Conservation (phyloP, 2,113 vertebrate species). For the Mus musculus region DNA sequence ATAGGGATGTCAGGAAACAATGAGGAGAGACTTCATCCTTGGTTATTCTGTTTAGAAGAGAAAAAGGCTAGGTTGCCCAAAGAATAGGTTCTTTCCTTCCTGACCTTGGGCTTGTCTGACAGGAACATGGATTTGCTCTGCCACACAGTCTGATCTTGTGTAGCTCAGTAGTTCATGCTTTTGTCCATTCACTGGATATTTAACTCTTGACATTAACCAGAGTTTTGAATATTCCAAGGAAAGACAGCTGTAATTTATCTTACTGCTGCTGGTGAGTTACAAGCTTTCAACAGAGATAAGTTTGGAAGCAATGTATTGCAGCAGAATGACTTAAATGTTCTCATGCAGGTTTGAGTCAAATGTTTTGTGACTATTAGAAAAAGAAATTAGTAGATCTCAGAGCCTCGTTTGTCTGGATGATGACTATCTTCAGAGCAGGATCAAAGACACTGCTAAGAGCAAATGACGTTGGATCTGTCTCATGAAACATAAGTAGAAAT, state of each 20-base stretch:
- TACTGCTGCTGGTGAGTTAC: not conserved
- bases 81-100: conserved; percentile 52
- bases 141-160: not conserved
- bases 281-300: not conserved
- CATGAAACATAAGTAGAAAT: conserved; percentile 45
- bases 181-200: conserved; percentile 53
- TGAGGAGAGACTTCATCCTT: conserved; percentile 42
- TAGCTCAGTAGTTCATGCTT: conserved; percentile 42
- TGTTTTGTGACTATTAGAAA: not conserved
- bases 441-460: not conserved
- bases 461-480: not conserved
- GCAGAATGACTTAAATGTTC: not conserved
- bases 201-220: conserved; percentile 61
- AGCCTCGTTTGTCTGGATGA: not conserved
- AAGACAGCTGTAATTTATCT: conserved; percentile 30
- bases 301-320: conserved; percentile 3
- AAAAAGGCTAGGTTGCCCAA: conserved; percentile 55
- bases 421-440: not conserved
- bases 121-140: conserved; percentile 32
- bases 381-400: not conserved
- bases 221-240: conserved; percentile 49
- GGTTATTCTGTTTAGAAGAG: conserved; percentile 58
- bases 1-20: conserved; percentile 21
- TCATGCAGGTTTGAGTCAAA: not conserved
- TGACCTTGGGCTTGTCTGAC: conserved; percentile 66